phyloP scores from a whole-genome alignment of 2,113 vertebrate species.

The Oncorhynchus mykiss region DNA sequence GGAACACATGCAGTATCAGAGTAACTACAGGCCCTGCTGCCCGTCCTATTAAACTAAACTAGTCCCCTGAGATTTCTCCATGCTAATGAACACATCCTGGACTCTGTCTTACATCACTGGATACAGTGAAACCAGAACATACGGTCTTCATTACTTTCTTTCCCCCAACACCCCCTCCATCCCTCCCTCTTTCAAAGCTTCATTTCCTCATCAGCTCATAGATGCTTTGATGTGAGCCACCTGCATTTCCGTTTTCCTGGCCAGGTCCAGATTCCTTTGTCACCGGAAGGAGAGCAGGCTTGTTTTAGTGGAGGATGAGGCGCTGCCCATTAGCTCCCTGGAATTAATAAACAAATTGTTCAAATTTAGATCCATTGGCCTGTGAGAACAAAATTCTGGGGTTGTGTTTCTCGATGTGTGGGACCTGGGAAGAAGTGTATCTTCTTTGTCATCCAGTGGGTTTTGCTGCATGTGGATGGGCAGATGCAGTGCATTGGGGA shows the following conservation, averaged over 20 bases:
- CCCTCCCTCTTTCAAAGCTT: constrained; percentile 2
- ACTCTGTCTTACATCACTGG: constrained; percentile 10
- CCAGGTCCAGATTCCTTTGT: constrained; percentile 9
- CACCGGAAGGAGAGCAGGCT: neutral
- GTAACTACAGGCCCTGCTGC: no score
- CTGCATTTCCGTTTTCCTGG: constrained; percentile 20
- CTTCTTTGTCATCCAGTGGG: no score
- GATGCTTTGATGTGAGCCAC: constrained; percentile 27
- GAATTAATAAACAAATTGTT: constrained; percentile 2
- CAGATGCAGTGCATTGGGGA: no score
- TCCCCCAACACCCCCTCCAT: neutral
- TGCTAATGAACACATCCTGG: neutral
- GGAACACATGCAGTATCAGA: no score
- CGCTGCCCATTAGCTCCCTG: neutral
- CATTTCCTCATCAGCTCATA: constrained; percentile 33
- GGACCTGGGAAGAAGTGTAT: no score
- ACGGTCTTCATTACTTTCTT: constrained; percentile 32
- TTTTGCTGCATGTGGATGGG: no score
- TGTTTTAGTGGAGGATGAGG: constrained; percentile 15
- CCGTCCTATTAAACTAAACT: no score
- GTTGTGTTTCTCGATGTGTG: no score
- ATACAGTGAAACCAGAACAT: constrained; percentile 16
- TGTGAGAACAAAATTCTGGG: neutral
- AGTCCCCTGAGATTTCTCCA: no score
- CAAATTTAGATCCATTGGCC: neutral